phyloP scores from a whole-genome alignment of 2,113 vertebrate genomes.

The Lepus europaeus region DNA sequence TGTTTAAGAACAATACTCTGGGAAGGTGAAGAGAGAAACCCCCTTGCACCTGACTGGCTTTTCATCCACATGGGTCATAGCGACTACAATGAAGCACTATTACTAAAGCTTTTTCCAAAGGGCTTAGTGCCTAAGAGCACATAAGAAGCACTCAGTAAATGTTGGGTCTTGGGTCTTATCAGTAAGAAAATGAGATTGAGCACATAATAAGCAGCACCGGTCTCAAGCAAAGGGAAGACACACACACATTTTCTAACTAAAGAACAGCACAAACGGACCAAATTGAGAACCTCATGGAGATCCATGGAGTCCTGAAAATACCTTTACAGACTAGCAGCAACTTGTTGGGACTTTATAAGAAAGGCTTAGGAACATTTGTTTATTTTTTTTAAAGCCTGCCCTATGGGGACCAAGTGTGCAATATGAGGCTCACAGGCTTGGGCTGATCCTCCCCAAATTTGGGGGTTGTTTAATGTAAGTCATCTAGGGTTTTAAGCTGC shows the following conservation, averaged over 20 bases:
- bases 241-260: constrained; percentile 3
- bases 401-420: constrained; percentile 41
- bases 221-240: not conserved
- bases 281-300: constrained; percentile 11
- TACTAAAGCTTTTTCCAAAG: not conserved
- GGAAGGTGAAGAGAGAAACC: not conserved
- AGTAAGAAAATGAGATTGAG: not conserved
- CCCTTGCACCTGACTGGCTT: not conserved
- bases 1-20: not conserved
- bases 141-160: not conserved
- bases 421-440: constrained; percentile 42
- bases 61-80: not conserved
- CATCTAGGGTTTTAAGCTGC: constrained; percentile 76
- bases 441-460: constrained; percentile 72
- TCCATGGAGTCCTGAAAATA: constrained; percentile 27
- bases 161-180: not conserved
- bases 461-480: constrained; percentile 73
- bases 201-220: not conserved
- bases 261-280: not conserved
- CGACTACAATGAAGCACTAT: not conserved
- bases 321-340: not conserved
- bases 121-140: not conserved
- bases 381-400: constrained; percentile 67
- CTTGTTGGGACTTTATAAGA: constrained; percentile 67
- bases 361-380: constrained; percentile 74